Base-by-base conservation (phyloP, 2,797 vertebrate genomes). In the Anisognathus igniventris region DNA sequence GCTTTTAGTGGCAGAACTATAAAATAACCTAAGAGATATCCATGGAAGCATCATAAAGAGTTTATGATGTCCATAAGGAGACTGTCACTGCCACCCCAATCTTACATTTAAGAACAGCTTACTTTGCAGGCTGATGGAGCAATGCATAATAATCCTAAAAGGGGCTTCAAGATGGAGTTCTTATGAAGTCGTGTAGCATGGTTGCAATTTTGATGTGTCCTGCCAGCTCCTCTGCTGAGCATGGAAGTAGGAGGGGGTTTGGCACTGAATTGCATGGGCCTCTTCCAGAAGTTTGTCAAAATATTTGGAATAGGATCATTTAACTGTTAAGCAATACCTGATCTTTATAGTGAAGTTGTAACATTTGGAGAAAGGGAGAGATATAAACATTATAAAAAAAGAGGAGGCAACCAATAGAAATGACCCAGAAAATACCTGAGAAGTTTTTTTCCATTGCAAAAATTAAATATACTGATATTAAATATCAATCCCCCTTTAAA, bases 1-100 rank as follows among this genome's bases (percentile, higher is more conserved):
- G 9, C 58, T 90, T 84, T 68, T 72, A 85, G 66, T 3, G 7
- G 65, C 31, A 77, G 53, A 66, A 58, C 53, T 72, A 54, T 86
- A 90, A 85, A 93, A 91, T 47, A 76, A 53, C 39, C 37, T 50
- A 35, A 51, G 73, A 57, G 24, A 22, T 85, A 51, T 94, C 86
- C 3, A 19, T 77, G 73, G 70, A 80, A 71, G 57, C 42, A 71
- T 70, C 4, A 7, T 67, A 66, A 90, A 66, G 45, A 58, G 27
- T 77, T 90, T 84, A 84, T 47, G 79, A 24, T 6, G 9, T 27
- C 65, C 45, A 18, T 72, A 28, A 83, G 35, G 39, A 71, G 15
- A 47, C 19, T 53, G 53, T 47, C 39, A 53, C 16, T 1, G 2
- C 15, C 18, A 24, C 16, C 10, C 5, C 7, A 21, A 0, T 35